These are phyloP conservation scores for Barypeithes pellucidus DNA, from an alignment of 2,888 invertebrate species.

Conservation along the genomic window DNA sequence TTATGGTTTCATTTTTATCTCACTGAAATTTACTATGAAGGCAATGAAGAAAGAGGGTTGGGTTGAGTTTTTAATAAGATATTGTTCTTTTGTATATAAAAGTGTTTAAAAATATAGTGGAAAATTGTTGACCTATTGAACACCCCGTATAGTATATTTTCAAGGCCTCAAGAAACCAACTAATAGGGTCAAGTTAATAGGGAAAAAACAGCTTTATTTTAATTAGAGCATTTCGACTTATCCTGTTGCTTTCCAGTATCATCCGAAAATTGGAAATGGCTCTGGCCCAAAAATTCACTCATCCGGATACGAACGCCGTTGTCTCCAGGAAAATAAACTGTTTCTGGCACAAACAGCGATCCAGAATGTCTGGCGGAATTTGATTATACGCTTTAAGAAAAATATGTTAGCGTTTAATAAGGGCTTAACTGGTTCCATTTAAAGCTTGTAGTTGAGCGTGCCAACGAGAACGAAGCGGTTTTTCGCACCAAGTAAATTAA, in stretches of 20 bases:
- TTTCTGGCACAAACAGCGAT: constrained; percentile 34
- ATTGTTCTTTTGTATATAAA: no score
- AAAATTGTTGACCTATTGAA: no score
- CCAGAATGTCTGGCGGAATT: constrained; percentile 26
- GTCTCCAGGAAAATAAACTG: constrained; percentile 33
- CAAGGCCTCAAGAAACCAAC: no score
- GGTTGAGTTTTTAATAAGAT: no score
- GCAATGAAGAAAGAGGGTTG: no score
- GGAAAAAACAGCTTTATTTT: neutral
- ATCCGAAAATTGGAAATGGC: constrained; percentile 43
- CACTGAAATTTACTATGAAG: no score
- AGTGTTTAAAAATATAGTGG: no score
- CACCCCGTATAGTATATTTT: no score
- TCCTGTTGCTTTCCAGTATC: constrained; percentile 41
- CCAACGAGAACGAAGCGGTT: neutral
- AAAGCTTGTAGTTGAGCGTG: neutral
- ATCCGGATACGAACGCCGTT: constrained; percentile 39
- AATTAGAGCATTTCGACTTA: neutral
- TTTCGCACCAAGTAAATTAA: constrained; percentile 9
- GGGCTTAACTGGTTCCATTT: constrained; percentile 7
- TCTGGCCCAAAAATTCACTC: constrained; percentile 45
- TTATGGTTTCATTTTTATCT: no score
- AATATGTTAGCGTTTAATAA: constrained; percentile 30
- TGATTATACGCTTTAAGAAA: constrained; percentile 27
- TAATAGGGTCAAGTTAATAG: no score